phyloP scores from a whole-genome alignment of 2,888 invertebrate species.

The Pheosia tremula region DNA sequence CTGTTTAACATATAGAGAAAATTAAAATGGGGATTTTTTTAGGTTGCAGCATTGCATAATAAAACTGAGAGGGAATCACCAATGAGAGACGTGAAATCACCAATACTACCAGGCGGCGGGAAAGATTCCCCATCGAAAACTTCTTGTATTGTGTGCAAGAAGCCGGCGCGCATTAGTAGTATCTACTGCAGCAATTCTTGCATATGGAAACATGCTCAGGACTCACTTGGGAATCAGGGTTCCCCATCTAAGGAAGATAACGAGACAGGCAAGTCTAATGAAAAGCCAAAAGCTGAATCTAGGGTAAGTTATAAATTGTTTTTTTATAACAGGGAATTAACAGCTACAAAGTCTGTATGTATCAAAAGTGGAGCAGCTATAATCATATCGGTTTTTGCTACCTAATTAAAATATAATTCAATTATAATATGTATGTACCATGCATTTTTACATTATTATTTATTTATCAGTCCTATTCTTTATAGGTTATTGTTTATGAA shows the following conservation, averaged over 20 bases:
- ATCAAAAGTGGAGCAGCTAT: too few relatives aligned
- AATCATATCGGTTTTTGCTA: background rate
- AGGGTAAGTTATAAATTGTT: constrained; percentile 56
- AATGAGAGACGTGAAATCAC: constrained; percentile 27
- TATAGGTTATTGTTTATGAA: constrained; percentile 92
- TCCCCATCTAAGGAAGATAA: constrained; percentile 50
- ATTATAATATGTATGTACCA: too few relatives aligned
- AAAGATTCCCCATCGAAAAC: constrained; percentile 60
- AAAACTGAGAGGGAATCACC: constrained; percentile 41
- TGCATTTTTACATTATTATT: too few relatives aligned
- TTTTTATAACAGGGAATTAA: background rate
- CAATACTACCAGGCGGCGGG: constrained; percentile 18
- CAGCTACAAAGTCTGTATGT: too few relatives aligned
- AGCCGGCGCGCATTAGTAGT: constrained; percentile 90
- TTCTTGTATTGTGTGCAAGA: constrained; percentile 91
- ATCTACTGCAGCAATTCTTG: constrained; percentile 96
- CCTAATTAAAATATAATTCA: background rate
- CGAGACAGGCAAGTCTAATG: constrained; percentile 54
- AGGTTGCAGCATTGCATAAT: constrained; percentile 41
- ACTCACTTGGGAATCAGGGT: constrained; percentile 74
- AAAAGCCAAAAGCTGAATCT: constrained; percentile 68
- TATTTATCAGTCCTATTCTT: background rate
- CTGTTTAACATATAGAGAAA: background rate
- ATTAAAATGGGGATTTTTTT: constrained; percentile 2
- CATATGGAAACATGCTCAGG: constrained; percentile 93